These are phyloP conservation scores for Gambusia holbrooki DNA, from an alignment of 2,113 vertebrate genomes.

Conservation along the genomic window DNA sequence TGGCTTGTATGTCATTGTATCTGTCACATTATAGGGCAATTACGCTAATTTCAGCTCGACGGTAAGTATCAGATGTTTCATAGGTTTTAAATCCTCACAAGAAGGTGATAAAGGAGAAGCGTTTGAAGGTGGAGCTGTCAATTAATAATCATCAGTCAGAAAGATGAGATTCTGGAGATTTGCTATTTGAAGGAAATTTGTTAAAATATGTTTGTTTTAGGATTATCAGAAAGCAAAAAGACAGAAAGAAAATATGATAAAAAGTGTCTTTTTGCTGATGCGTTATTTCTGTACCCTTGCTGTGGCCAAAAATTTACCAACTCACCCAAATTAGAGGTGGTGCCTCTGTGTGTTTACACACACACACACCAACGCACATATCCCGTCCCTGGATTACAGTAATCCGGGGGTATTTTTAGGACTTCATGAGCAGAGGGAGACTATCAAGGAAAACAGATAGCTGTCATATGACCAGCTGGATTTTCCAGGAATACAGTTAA, in stretches of 20 bases:
- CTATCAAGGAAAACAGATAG: slow-evolving; percentile 57
- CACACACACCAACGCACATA: slow-evolving; percentile 7
- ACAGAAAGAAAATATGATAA: background rate
- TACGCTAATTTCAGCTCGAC: background rate
- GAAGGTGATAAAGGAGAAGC: background rate
- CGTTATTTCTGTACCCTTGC: background rate
- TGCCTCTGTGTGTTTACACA: background rate
- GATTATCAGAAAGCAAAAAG: background rate
- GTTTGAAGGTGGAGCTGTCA: background rate
- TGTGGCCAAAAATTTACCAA: background rate
- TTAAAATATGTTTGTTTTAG: no score
- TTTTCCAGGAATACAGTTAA: slow-evolving; percentile 31
- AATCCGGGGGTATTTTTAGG: slow-evolving; percentile 70
- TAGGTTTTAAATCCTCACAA: background rate
- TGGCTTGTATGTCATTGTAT: slow-evolving; percentile 5
- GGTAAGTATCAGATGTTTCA: slow-evolving; percentile 1
- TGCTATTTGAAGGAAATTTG: background rate
- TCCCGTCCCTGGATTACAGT: slow-evolving; percentile 62
- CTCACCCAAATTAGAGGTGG: background rate
- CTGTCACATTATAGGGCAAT: slow-evolving; percentile 29
- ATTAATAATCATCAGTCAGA: background rate
- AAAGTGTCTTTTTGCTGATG: background rate
- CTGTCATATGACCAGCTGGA: slow-evolving; percentile 45
- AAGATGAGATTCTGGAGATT: background rate
- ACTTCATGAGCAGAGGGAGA: slow-evolving; percentile 49